Percentiles rank a stretch among this genome's conserved stretches.
Evolutionary conservation across 2,888 invertebrate genomes (phyloP).

Genomic region (Nemoura dubitans): DNA sequence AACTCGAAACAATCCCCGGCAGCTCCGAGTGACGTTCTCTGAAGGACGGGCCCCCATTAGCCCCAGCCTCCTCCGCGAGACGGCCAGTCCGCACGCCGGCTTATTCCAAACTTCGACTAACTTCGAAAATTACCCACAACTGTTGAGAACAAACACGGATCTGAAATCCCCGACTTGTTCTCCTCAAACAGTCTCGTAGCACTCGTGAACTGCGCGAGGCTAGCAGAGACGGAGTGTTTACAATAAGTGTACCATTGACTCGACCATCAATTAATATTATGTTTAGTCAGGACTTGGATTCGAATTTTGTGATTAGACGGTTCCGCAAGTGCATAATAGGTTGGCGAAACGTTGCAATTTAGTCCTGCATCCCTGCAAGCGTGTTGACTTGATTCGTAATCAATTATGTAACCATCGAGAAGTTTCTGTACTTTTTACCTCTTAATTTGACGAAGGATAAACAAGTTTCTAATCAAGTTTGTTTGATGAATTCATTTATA

Average conservation of each 20-base stretch:
- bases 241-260: neutral
- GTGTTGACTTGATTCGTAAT: neutral
- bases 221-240: neutral
- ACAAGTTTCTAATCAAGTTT: neutral
- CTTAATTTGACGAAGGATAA: neutral
- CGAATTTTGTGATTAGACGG: neutral
- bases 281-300: neutral
- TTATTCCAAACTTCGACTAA: constrained; percentile 34
- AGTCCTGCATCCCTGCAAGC: neutral
- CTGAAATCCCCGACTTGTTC: neutral
- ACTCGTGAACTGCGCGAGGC: neutral
- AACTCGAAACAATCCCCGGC: constrained; percentile 36
- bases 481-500: neutral
- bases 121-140: neutral
- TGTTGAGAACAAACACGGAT: neutral
- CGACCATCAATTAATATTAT: neutral
- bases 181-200: neutral
- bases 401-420: neutral
- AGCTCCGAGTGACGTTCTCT: neutral
- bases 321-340: neutral
- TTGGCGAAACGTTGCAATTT: neutral
- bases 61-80: constrained; percentile 15
- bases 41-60: constrained; percentile 31
- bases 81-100: neutral
- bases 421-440: neutral